A percentile compares a stretch with the other conserved stretches of the same genome.
Conservation (phyloP, 2,113 vertebrate genomes). For the Cinclus cinclus region DNA sequence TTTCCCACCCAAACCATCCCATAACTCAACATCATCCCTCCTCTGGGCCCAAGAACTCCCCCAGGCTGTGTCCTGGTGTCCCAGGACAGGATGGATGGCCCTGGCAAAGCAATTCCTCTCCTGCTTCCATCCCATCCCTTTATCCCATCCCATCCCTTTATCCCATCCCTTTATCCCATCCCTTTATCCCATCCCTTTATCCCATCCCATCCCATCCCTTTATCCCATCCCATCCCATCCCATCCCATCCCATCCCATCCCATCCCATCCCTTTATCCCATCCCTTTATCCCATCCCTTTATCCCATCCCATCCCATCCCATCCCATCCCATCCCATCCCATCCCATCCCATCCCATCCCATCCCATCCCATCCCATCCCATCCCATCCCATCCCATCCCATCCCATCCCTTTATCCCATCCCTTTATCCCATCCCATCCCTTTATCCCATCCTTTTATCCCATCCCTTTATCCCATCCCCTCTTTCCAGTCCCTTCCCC, state of each 20-base stretch:
- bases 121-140: neutral
- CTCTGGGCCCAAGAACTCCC: fast-evolving
- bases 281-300: neutral
- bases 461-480: neutral
- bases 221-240: too few species aligned
- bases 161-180: neutral
- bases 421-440: too few species aligned
- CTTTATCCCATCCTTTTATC: too few species aligned
- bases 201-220: neutral
- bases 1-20: neutral
- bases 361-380: neutral
- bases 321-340: too few species aligned
- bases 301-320: neutral
- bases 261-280: too few species aligned
- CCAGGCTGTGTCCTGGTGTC: neutral
- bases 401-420: too few species aligned
- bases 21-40: too few species aligned
- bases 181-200: neutral
- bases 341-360: neutral
- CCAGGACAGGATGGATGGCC: neutral
- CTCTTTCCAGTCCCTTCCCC: neutral
- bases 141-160: too few species aligned
- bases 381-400: too few species aligned
- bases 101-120: fast-evolving
- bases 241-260: too few species aligned